Evolutionary conservation across 2,888 invertebrate species (phyloP), one percentile per base, ranked within the genome.

Genomic region (Ophioninae sp.): DNA sequence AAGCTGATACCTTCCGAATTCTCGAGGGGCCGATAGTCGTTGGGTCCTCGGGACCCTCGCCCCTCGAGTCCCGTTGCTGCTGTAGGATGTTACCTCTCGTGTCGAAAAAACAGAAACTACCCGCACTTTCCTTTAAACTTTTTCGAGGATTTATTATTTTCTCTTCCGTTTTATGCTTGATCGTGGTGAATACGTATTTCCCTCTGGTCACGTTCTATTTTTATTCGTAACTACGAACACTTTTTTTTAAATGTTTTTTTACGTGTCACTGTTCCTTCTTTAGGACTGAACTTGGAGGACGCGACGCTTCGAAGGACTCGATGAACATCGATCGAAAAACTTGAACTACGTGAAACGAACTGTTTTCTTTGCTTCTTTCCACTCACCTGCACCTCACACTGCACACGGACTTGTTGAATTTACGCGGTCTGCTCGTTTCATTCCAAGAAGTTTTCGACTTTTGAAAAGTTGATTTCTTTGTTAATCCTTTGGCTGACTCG

Each of bases 321-420:
- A 22, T 1, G 65, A 39, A 59, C 44, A 73, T 63, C 72, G 65
- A 58, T 37, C 65, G 75, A 13, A 67, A 76, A 79, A 82, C 75
- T 79, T 82, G 73, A 41, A 39, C 61, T 51, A 56, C 68, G 58
- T 58, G 23, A 56, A 20, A 20, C 37, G 59, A 65, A 13, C 22
- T 20, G 20, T 65, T 44, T 65, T 73, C 63, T 63, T 37, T 37
- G 23, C 8, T 41, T 10, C 17, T 22, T 23, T 79, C 80, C 81
- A 83, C 41, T 71, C 82, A 82, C 83, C 41, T 81, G 58, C 79
- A 81, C 58, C 76, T 67, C 17, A 75, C 81, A 82, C 74, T 9
- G 20, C 23, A 37, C 71, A 80, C 82, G 65, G 75, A 85, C 85
- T 84, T 85, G 86, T 87, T 86, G 86, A 87, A 81, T 87, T 85